Conservation (phyloP, 1,140 invertebrate species). For the Calliphora vicina region DNA sequence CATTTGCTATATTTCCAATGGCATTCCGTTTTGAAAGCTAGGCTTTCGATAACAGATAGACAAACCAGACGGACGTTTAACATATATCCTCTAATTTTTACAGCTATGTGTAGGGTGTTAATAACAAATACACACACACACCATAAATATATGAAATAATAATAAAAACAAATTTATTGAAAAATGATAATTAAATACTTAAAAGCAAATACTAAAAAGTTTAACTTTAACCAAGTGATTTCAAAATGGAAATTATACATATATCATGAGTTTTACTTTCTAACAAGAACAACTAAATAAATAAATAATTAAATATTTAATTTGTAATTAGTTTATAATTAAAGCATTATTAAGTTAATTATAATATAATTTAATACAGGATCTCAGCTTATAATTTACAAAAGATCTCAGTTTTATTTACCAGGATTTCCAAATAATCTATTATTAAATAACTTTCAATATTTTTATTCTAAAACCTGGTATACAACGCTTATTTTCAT, state of each 20-base stretch:
- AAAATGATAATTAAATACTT: slow-evolving; percentile 40
- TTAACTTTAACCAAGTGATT: slow-evolving; percentile 60
- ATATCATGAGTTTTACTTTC: slow-evolving; percentile 59
- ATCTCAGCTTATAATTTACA: not conserved
- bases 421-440: not conserved
- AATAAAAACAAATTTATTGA: slow-evolving; percentile 35
- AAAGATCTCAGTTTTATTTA: not conserved
- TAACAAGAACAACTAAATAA: not conserved
- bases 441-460: too few species aligned
- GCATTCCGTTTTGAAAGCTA: too few species aligned
- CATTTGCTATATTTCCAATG: too few species aligned
- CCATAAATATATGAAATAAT: slow-evolving; percentile 26
- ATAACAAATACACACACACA: not conserved
- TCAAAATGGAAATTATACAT: slow-evolving; percentile 44
- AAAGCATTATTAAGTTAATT: not conserved
- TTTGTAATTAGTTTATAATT: not conserved
- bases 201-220: slow-evolving; percentile 61
- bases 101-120: not conserved
- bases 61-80: not conserved
- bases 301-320: not conserved
- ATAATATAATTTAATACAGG: not conserved
- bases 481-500: too few species aligned
- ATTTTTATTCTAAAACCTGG: too few species aligned
- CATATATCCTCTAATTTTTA: not conserved
- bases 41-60: too few species aligned